A percentile compares a stretch with the other conserved stretches of the same genome.
Conservation (phyloP, 2,797 vertebrate species). For the Phataginus tetradactyla region DNA sequence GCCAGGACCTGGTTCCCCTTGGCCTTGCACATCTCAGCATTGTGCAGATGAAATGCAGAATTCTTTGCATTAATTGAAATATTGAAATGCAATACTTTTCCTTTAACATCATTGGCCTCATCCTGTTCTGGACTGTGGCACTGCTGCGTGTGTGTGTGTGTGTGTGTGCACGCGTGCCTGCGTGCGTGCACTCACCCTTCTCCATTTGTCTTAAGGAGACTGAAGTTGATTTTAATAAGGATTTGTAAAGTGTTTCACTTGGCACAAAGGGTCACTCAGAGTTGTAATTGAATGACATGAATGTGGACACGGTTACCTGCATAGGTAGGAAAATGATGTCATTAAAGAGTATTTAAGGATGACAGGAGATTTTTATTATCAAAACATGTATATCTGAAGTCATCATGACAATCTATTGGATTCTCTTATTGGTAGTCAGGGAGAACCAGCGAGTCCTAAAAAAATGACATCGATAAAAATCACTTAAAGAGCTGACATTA, state of each 20-base stretch:
- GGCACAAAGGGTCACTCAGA: neutral
- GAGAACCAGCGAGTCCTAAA: constrained; percentile 22
- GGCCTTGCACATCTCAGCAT: neutral
- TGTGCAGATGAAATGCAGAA: too few relatives aligned
- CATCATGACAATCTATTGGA: neutral
- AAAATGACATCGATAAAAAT: constrained; percentile 63
- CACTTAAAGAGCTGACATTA: constrained; percentile 65
- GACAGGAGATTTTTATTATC: constrained; percentile 18
- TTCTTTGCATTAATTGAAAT: neutral
- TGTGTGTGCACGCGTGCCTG: too few relatives aligned
- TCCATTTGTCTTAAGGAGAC: neutral
- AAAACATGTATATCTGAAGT: neutral
- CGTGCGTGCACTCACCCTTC: neutral
- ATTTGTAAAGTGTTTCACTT: neutral
- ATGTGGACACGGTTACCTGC: neutral
- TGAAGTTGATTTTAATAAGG: neutral
- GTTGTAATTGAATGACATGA: neutral
- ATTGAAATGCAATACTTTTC: neutral
- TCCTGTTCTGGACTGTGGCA: neutral
- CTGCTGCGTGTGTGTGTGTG: neutral
- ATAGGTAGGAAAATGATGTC: neutral
- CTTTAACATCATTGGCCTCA: too few relatives aligned
- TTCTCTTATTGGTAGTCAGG: constrained; percentile 52
- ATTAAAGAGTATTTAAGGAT: constrained; percentile 27
- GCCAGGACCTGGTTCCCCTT: neutral